Evolutionary conservation across 2,888 invertebrate genomes (phyloP), one percentile per base, ranked within the genome.

Genomic region (Strigamia transsilvanica): DNA sequence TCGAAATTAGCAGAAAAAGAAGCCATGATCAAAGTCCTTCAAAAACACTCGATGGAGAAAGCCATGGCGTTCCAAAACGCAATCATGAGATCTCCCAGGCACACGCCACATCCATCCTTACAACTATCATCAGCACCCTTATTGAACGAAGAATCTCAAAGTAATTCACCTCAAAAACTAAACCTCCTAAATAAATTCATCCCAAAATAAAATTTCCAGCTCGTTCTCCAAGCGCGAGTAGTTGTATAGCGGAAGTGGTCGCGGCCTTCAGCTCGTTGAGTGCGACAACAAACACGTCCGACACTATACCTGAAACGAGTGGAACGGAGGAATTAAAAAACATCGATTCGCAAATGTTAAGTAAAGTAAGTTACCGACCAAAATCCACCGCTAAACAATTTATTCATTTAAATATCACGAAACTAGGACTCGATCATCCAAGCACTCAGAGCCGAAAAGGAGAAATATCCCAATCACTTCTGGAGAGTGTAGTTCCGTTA

Each of bases 1-100:
- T 94, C 94, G 4, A 94, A 95, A 87, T 91, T 96, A 82, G 94
- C 94, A 0, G 96, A 96, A 87, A 92, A 93, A 82, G 96, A 97
- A 87, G 95, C 95, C 0, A 94, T 96, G 94, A 94, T 97, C 85
- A 92, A 93, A 85, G 94, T 95, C 27, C 90, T 96, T 66, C 95
- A 96, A 89, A 86, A 87, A 34, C 88, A 88, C 46, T 87, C 88
- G 0, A 86, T 87, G 83, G 86, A 86, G 41, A 85, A 86, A 79
- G 86, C 85, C 82, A 84, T 83, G 27, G 85, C 85, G 10, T 82
- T 84, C 51, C 85, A 85, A 66, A 85, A 85, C 82, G 85, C 85
- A 32, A 84, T 85, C 9, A 85, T 87, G 21, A 87, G 88, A 84
- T 87, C 88, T 0, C 87, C 87, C 12, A 85, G 86, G 27, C 87